Conservation (phyloP, 2,797 vertebrate genomes). For the Pantherophis alleghaniensis region DNA sequence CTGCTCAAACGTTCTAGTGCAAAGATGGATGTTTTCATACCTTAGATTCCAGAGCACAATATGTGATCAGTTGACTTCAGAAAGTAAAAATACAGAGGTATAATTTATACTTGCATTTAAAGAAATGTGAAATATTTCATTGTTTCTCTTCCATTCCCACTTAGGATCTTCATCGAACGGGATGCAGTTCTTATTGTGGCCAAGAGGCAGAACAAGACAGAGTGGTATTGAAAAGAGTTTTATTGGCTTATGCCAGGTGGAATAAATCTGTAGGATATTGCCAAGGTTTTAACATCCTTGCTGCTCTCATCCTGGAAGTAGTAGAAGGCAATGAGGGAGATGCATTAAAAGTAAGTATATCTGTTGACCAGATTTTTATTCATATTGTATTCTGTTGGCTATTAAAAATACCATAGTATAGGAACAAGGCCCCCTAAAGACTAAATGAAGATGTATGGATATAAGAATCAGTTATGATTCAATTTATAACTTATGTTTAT, state of each 20-base stretch:
- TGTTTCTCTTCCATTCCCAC: background rate
- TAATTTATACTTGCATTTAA: background rate
- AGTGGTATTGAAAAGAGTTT: conserved; percentile 92
- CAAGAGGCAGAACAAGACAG: conserved; percentile 97
- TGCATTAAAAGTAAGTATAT: conserved; percentile 86
- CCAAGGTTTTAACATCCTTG: conserved; percentile 97
- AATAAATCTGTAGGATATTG: conserved; percentile 97
- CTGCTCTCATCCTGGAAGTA: conserved; percentile 95
- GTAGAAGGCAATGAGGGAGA: conserved; percentile 95
- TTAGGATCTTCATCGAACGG: conserved; percentile 96
- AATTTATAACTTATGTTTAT: background rate
- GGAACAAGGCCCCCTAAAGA: background rate
- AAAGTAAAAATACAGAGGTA: background rate
- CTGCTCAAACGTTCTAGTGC: background rate
- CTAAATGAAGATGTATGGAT: background rate
- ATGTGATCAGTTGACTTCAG: background rate
- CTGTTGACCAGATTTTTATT: background rate
- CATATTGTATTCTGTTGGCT: background rate
- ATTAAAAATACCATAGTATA: background rate
- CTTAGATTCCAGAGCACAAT: background rate
- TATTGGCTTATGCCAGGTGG: conserved; percentile 95
- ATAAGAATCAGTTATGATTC: background rate
- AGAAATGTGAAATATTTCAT: background rate
- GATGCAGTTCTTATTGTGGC: conserved; percentile 96
- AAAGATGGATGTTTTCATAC: background rate